These are phyloP conservation scores for Lanius ludovicianus DNA, from an alignment of 2,113 vertebrate species.

Conservation along the genomic window DNA sequence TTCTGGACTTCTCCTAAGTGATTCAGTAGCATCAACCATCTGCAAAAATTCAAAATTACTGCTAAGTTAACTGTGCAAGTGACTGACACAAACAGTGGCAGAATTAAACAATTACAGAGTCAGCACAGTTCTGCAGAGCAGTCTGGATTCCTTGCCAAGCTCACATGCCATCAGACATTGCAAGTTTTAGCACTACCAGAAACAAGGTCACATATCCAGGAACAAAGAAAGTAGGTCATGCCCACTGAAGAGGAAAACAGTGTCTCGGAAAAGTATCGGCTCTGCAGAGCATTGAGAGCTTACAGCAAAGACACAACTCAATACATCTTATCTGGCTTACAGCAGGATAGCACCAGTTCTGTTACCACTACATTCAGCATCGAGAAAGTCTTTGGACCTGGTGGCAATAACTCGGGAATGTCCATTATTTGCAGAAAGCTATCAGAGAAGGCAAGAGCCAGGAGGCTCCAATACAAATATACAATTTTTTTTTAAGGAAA, in stretches of 20 bases:
- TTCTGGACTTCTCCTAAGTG: background rate
- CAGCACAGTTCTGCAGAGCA: background rate
- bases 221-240: conserved; percentile 25
- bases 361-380: background rate
- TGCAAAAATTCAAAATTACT: background rate
- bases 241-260: background rate
- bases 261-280: background rate
- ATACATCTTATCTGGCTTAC: background rate
- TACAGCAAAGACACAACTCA: background rate
- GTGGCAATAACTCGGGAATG: background rate
- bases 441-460: background rate
- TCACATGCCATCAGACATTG: background rate
- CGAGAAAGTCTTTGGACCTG: background rate
- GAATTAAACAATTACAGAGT: background rate
- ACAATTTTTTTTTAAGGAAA: background rate
- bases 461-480: background rate
- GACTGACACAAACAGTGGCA: background rate
- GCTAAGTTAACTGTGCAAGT: background rate
- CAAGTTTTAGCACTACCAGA: background rate
- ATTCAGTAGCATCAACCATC: background rate
- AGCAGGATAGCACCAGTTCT: background rate
- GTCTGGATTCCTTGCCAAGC: background rate
- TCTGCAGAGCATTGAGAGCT: background rate
- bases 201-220: background rate
- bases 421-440: background rate